Evolutionary conservation across 2,888 invertebrate species (phyloP), one percentile per base, ranked within the genome.

Genomic region (Koerneria pararmatus): DNA sequence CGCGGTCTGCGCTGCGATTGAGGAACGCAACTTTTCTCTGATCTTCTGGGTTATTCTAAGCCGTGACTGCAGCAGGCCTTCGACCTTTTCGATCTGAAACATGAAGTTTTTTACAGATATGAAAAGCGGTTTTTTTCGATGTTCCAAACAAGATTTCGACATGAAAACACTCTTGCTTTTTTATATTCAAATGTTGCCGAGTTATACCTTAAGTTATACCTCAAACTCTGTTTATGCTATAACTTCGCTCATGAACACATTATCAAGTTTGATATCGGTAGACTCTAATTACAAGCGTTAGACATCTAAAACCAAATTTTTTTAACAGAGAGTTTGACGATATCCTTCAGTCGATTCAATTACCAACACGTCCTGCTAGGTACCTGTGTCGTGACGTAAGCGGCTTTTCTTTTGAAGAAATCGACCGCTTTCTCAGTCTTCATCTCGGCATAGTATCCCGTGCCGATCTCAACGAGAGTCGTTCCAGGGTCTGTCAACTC

Each of bases 401-500:
- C 89, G 0, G 91, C 90, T 86, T 93, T 92, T 63, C 94, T 88
- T 84, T 91, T 91, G 84, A 95, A 95, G 83, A 94, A 95, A 79
- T 93, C 91, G 84, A 91, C 91, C 0, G 92, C 93, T 68, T 90
- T 89, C 29, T 88, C 88, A 69, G 91, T 87, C 79, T 89, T 89
- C 88, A 93, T 93, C 85, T 95, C 91, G 27, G 91, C 91, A 86
- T 91, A 97, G 85, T 97, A 97, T 71, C 95, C 94, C 62, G 97
- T 95, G 61, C 97, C 97, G 82, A 97, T 90, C 85, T 97, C 95
- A 74, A 97, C 91, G 35, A 95, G 87, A 63, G 95, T 93, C 84
- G 90, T 90, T 64, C 91, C 89, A 37, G 91, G 89, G 83, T 95
- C 91, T 70, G 89, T 88, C 68, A 97, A 87, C 78, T 89, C 89